Evolutionary conservation across 1,140 invertebrate genomes (phyloP), one percentile per base, ranked within the genome.

Genomic region (Carcinoscorpius rotundicauda): DNA sequence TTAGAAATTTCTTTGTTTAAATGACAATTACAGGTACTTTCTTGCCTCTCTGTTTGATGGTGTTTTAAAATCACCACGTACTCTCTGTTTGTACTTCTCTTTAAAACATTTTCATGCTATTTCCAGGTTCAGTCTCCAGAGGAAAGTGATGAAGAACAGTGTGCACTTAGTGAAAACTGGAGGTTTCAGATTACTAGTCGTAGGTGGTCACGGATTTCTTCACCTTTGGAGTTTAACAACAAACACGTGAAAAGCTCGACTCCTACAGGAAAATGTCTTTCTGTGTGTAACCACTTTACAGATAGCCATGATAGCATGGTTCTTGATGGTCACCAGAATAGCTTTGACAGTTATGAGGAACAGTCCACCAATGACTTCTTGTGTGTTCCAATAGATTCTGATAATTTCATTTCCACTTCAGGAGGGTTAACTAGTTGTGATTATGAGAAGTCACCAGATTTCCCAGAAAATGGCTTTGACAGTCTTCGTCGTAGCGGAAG

Each of bases 151-250:
- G 92, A 95, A 65, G 89, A 90, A 66, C 73, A 78, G 60, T 93
- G 90, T 77, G 93, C 93, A 1, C 78, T 96, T 48, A 94, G 91
- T 76, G 89, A 93, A 73, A 92, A 94, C 73, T 97, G 93, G 93
- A 91, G 88, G 67, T 96, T 90, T 77, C 89, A 95, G 78, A 85
- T 88, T 58, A 89, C 90, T 73, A 89, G 88, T 29, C 81, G 91
- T 59, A 82, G 92, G 65, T 97, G 93, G 93, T 95, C 91, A 4
- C 79, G 93, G 61, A 86, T 90, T 52, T 62, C 68, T 52, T 55
- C 62, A 5, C 51, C 63, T 11, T 59, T 62, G 9, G 67, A 68
- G 4, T 64, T 51, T 52, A 58, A 49, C 50, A 55, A 50, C 6
- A 59, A 49, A 73, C 60, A 73, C 73, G 48, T 65, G 72, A 3